A percentile compares a stretch with the other conserved stretches of the same genome.
Conservation (phyloP, 1,140 invertebrate genomes). For the Caenorhabditis latens region DNA sequence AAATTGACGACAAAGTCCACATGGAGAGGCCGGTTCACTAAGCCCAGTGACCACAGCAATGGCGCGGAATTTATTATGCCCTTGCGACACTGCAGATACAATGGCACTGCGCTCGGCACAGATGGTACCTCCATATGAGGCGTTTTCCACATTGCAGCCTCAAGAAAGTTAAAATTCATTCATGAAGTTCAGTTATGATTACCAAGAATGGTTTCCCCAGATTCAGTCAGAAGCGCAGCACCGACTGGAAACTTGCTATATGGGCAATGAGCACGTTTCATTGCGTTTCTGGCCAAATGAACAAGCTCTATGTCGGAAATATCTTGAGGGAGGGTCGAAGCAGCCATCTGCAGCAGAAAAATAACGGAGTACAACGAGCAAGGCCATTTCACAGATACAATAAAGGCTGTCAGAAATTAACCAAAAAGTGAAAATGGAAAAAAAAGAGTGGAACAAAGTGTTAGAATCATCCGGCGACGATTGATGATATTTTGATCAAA, state of each 20-base stretch:
- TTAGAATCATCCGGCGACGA: too few species aligned
- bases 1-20: constrained; percentile 90
- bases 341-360: constrained; percentile 12
- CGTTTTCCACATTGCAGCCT: constrained; percentile 83
- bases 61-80: constrained; percentile 84
- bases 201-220: constrained; percentile 80
- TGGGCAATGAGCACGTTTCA: constrained; percentile 79
- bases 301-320: constrained; percentile 20
- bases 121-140: constrained; percentile 84
- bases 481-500: too few species aligned
- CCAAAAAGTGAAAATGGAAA: too few species aligned
- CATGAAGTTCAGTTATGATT: constrained; percentile 65
- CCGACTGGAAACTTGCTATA: constrained; percentile 95
- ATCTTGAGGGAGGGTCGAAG: constrained; percentile 6
- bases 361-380: not conserved
- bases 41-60: constrained; percentile 80
- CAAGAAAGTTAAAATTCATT: not conserved
- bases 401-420: too few species aligned
- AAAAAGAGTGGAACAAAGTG: too few species aligned
- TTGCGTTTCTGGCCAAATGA: constrained; percentile 5
- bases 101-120: constrained; percentile 93
- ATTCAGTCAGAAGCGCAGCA: constrained; percentile 84
- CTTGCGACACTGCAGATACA: constrained; percentile 88
- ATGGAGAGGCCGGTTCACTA: constrained; percentile 84
- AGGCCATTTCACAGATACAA: too few species aligned